Base-by-base conservation (phyloP, 2,888 invertebrate species). In the Lithodes maja region DNA sequence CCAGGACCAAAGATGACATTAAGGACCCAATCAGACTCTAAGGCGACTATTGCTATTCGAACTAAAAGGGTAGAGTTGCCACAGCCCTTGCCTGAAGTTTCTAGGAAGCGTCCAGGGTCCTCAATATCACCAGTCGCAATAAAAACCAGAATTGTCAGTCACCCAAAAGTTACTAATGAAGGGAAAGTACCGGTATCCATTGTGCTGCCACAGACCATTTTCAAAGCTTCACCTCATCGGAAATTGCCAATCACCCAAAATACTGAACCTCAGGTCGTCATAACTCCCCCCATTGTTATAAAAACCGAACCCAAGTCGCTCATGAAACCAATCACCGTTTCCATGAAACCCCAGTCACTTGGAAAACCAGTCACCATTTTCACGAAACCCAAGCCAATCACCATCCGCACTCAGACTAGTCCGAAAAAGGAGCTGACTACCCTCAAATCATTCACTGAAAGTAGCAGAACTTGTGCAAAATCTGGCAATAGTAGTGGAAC, bases 61-160 rank as follows among this genome's bases (percentile, higher is more conserved):
- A n/a, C 71, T 17, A 71, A 71, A 17, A 71, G 17, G 17, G 5
- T 71, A 1, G 71, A 71, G 3, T 3, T 71, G 17, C 71, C 17
- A 71, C 61, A 61, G 12, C 5, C 7, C 61, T 7, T 12, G 12
- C 15, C 12, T n/a, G n/a, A 71, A n/a, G 71, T 71, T 9, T 1
- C 71, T n/a, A n/a, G 15, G 71, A 71, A 71, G 17, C 71, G 71
- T 12, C 5, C 71, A 12, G 12, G n/a, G 5, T 71, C 71, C 15
- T 71, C 17, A n/a, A 17, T 71, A 2, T 71, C 71, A n/a, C 71
- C 71, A 71, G 71, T 71, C 3, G 15, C 71, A 12, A 71, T 71
- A n/a, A 71, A 71, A 17, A 71, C 71, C 17, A 12, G 71, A 17
- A n/a, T 71, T n/a, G 71, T 71, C n/a, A 71, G n/a, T n/a, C 71